These are phyloP conservation scores for Esox lucius DNA, from an alignment of 2,797 vertebrate genomes.

Conservation along the genomic window DNA sequence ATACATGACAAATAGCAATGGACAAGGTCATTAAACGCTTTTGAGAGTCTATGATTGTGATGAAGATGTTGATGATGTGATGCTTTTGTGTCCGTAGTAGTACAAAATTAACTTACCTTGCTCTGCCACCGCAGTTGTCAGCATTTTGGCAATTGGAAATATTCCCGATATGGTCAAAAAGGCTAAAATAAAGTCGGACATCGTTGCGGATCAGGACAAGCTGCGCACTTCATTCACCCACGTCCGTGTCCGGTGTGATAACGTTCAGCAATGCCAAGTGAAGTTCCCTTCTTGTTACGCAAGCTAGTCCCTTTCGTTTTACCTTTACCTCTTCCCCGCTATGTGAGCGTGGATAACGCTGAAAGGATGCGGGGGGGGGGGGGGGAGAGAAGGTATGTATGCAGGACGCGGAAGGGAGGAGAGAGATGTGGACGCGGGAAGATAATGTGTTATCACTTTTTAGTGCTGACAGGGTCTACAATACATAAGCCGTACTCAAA, in stretches of 20 bases:
- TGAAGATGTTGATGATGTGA: neutral
- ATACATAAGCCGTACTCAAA: neutral
- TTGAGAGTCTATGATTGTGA: neutral
- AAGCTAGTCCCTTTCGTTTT: constrained; percentile 57
- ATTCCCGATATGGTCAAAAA: constrained; percentile 79
- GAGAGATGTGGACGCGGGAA: constrained; percentile 4
- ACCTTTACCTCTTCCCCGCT: constrained; percentile 31
- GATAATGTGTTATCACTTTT: constrained; percentile 34
- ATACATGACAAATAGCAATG: neutral
- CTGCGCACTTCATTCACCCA: constrained; percentile 51
- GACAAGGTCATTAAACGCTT: neutral
- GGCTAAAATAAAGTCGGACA: constrained; percentile 74
- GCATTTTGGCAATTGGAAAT: constrained; percentile 69
- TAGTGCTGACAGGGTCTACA: neutral
- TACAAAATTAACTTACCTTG: constrained; percentile 63
- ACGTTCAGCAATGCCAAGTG: constrained; percentile 63
- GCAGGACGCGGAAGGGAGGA: neutral
- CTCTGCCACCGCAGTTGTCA: constrained; percentile 59
- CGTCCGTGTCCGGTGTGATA: constrained; percentile 47
- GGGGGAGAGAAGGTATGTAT: neutral
- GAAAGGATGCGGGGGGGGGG: neutral
- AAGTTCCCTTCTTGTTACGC: constrained; percentile 32
- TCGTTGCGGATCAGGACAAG: constrained; percentile 61
- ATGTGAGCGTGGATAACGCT: neutral
- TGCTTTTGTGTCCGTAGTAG: neutral